These are phyloP conservation scores for Drosophila robusta DNA, from an alignment of 2,888 invertebrate species.

Conservation along the genomic window DNA sequence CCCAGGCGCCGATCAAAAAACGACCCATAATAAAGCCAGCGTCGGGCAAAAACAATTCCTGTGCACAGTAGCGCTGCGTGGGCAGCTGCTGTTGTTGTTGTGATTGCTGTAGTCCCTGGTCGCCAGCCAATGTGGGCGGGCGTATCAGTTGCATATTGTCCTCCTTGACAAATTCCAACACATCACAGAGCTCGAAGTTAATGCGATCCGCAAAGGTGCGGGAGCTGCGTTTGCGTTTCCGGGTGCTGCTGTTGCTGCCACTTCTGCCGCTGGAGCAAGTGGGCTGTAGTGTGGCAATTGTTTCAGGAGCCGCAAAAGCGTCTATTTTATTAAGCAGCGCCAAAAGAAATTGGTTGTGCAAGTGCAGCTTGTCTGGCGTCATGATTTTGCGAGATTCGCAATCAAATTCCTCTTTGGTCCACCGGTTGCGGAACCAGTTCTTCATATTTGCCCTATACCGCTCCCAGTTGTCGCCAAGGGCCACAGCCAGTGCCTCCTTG, in stretches of 20 bases:
- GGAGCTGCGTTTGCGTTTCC: constrained; percentile 86
- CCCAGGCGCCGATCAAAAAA: constrained; percentile 95
- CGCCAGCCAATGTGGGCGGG: constrained; percentile 63
- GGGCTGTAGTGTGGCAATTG: constrained; percentile 35
- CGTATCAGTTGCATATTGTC: constrained; percentile 82
- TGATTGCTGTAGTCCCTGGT: constrained; percentile 67
- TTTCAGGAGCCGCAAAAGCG: constrained; percentile 75
- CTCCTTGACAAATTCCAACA: constrained; percentile 87
- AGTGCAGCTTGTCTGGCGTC: constrained; percentile 90
- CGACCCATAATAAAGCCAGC: constrained; percentile 92
- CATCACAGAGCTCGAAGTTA: constrained; percentile 88
- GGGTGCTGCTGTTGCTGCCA: constrained; percentile 64
- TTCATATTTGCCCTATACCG: constrained; percentile 91
- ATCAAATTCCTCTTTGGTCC: constrained; percentile 94
- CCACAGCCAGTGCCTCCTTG: constrained; percentile 79
- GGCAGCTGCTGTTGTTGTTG: constrained; percentile 71
- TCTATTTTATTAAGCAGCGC: constrained; percentile 92
- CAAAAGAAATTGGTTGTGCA: constrained; percentile 93
- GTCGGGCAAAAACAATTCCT: constrained; percentile 94
- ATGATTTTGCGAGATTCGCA: constrained; percentile 91
- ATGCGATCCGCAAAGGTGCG: constrained; percentile 87
- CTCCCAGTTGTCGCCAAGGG: constrained; percentile 89
- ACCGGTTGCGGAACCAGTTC: constrained; percentile 90
- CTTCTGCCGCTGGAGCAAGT: constrained; percentile 20
- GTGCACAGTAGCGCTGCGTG: constrained; percentile 87